A percentile compares a stretch with the other conserved stretches of the same genome.
These are phyloP conservation scores for Caenorhabditis sp. DNA, from an alignment of 2,888 invertebrate species.

Conservation along the genomic window DNA sequence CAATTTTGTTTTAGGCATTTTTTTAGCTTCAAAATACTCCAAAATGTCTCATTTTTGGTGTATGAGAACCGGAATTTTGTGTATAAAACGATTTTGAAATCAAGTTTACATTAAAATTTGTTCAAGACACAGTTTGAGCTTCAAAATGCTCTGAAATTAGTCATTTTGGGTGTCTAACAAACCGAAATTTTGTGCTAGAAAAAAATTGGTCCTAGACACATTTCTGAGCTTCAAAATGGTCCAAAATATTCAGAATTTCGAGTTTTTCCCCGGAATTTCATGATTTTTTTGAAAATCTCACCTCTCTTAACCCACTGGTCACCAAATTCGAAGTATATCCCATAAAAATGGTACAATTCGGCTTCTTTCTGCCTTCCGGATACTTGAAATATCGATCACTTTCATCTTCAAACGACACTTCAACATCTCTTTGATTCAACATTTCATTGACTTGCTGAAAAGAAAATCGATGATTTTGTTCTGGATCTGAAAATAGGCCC, in stretches of 20 bases:
- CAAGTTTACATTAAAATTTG: too few species aligned
- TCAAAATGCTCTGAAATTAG: not conserved
- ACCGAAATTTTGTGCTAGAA: not conserved
- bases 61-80: too few species aligned
- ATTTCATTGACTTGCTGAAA: conserved; percentile 64
- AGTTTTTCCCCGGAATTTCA: too few species aligned
- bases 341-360: conserved; percentile 88
- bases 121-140: not conserved
- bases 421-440: conserved; percentile 54
- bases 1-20: too few species aligned
- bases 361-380: conserved; percentile 67
- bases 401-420: conserved; percentile 32
- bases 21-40: too few species aligned
- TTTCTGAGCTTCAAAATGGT: too few species aligned
- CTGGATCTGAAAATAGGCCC: not conserved
- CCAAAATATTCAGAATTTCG: too few species aligned
- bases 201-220: too few species aligned
- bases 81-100: too few species aligned
- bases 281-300: conserved; percentile 22
- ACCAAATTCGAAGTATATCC: conserved; percentile 97
- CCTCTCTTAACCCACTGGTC: conserved; percentile 90
- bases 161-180: not conserved
- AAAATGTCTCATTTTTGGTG: too few species aligned
- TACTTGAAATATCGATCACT: conserved; percentile 60
- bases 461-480: not conserved